phyloP scores from a whole-genome alignment of 2,113 vertebrate species.

The Esox niger region DNA sequence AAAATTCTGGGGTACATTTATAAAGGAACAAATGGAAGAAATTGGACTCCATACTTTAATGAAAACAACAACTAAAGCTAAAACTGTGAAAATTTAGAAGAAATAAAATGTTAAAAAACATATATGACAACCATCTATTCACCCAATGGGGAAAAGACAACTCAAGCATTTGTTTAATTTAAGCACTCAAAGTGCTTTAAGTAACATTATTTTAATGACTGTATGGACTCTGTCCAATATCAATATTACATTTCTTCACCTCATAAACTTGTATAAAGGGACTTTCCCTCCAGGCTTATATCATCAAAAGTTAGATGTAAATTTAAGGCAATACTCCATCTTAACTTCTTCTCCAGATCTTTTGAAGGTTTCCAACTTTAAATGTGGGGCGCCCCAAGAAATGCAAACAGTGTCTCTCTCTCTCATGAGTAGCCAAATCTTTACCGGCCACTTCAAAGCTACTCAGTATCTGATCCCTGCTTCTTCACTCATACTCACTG shows the following conservation, averaged over 20 bases:
- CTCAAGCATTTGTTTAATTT: not conserved
- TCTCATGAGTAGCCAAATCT: slow-evolving; percentile 49
- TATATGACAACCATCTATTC: not conserved
- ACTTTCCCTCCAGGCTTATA: slow-evolving; percentile 4
- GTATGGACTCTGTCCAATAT: not conserved
- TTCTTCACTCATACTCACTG: slow-evolving; percentile 9
- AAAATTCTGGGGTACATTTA: too few species aligned
- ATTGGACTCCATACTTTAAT: too few species aligned
- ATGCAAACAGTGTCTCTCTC: slow-evolving; percentile 20
- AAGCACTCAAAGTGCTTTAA: not conserved
- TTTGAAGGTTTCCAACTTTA: slow-evolving; percentile 30
- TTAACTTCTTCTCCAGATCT: slow-evolving; percentile 32
- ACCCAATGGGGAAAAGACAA: not conserved
- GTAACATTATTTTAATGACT: not conserved
- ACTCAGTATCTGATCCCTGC: slow-evolving; percentile 28
- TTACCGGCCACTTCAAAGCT: slow-evolving; percentile 53
- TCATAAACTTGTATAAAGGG: not conserved
- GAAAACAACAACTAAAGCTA: too few species aligned
- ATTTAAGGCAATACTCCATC: slow-evolving; percentile 15
- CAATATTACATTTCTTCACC: not conserved
- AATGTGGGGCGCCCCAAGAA: slow-evolving; percentile 15
- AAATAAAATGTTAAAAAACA: not conserved
- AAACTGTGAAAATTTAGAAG: too few species aligned
- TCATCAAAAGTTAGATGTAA: slow-evolving; percentile 16
- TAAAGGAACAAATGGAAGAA: too few species aligned